Evolutionary conservation across 1,140 invertebrate genomes (phyloP).

Genomic region (Carposina sasakii): DNA sequence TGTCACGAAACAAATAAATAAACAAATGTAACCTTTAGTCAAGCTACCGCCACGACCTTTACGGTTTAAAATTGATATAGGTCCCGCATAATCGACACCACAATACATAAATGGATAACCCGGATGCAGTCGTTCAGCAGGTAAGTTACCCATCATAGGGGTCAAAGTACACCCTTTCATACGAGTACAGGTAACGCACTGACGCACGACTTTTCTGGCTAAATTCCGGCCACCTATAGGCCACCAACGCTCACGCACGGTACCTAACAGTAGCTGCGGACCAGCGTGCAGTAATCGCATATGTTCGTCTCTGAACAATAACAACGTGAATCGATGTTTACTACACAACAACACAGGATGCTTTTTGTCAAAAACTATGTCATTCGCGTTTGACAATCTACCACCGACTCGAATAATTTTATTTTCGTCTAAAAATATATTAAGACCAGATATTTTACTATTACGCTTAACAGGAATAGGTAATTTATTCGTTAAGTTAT

Average conservation of each 20-base stretch:
- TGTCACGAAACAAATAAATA: background rate
- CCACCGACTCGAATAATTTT: conserved; percentile 37
- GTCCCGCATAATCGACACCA: background rate
- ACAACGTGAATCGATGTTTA: conserved; percentile 12
- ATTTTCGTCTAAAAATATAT: background rate
- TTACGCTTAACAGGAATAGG: too few relatives aligned
- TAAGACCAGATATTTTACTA: background rate
- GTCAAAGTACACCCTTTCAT: background rate
- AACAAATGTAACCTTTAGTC: background rate
- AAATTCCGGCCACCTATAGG: conserved; percentile 3
- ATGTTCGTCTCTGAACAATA: conserved; percentile 22
- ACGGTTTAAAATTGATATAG: background rate
- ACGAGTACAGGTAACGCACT: background rate
- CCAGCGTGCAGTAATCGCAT: conserved; percentile 19
- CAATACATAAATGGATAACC: background rate
- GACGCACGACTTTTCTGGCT: background rate
- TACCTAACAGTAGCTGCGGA: conserved; percentile 14
- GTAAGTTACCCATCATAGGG: background rate
- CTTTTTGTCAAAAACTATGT: conserved; percentile 27
- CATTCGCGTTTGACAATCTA: conserved; percentile 24
- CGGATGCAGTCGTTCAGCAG: background rate
- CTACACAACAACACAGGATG: conserved; percentile 38
- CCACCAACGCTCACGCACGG: conserved; percentile 11
- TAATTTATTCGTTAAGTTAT: background rate
- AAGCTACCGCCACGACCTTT: background rate